Base-by-base conservation (phyloP, 2,888 invertebrate species). In the Drosophila meridionalis region DNA sequence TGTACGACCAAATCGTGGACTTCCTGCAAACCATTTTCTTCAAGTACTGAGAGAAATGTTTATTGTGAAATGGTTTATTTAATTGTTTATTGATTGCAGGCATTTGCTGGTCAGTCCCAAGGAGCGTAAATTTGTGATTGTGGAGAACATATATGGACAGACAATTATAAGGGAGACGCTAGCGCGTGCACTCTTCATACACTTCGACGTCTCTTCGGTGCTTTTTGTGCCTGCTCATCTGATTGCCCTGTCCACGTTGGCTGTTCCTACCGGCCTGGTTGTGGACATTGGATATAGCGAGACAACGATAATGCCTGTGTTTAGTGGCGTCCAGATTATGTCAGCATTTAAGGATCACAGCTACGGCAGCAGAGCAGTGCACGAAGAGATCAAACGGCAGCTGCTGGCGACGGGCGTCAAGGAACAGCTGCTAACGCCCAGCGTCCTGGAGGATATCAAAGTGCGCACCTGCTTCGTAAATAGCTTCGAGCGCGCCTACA, bases 401-500 rank as follows among this genome's bases (percentile, higher is more conserved):
- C 92, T 96, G 50, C 92, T 95, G 78, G 92, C 84, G 7, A 88
- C 92, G 1, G 93, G 94, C 32, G 91, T 95, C 20, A 88, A 93
- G 34, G 85, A 89, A 14, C 69, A 82, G 6, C 55, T 88, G 40
- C 93, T 96, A 30, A 91, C 94, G 0, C 95, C 95, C 7, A 90
- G 93, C 20, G 93, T 95, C 34, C 92, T 97, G 26, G 97, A 97
- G 93, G 97, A 97, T 91, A 96, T 97, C 57, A 96, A 95, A 94
- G 97, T 97, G 26, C 95, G 97, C 78, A 96, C 97, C 28, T 98
- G 98, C 92, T 98, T 99, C 94, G 97, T 98, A n/a, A 97, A 97
- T 2, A 96, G 95, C 40, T 94, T 95, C 42, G 95, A 95, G 60
- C 94, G 98, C 80, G 96, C 97, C 1, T 63, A 65, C 6, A 56